Evolutionary conservation across 2,797 vertebrate genomes (phyloP).

Genomic region (Urocyon cinereoargenteus): DNA sequence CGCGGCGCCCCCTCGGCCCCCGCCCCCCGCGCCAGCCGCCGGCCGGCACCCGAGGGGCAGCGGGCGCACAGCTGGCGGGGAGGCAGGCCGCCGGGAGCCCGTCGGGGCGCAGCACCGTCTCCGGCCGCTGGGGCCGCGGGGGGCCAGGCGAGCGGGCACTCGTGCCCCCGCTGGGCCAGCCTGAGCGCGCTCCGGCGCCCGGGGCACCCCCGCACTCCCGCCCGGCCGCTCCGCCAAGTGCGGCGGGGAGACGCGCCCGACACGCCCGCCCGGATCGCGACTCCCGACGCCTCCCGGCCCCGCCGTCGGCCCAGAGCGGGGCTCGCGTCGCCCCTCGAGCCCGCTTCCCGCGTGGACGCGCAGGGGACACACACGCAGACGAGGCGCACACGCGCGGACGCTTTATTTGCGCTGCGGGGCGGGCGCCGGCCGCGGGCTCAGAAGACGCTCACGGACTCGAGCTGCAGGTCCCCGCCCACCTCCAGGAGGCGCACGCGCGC

Average conservation of each 20-base stretch:
- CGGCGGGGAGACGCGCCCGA: background rate
- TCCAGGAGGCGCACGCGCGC: conserved; percentile 84
- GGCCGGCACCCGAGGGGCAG: too few relatives aligned
- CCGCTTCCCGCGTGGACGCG: background rate
- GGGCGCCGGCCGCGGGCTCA: conserved; percentile 67
- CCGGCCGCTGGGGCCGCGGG: too few relatives aligned
- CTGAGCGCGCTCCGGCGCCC: background rate
- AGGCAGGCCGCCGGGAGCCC: background rate
- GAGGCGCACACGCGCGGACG: background rate
- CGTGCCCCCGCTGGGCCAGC: background rate
- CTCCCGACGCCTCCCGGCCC: background rate
- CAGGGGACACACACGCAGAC: background rate
- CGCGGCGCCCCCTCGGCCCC: too few relatives aligned
- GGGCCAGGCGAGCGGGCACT: background rate
- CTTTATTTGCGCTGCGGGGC: background rate
- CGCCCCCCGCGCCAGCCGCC: too few relatives aligned
- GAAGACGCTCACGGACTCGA: conserved; percentile 88
- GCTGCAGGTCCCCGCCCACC: conserved; percentile 88
- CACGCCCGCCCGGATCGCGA: background rate
- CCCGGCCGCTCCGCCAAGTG: background rate
- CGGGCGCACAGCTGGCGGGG: too few relatives aligned
- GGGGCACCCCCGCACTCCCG: background rate
- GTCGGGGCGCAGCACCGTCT: background rate
- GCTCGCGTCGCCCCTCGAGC: background rate
- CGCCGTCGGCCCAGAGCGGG: accelerated